Percentiles rank a stretch among this genome's conserved stretches.
phyloP scores from a whole-genome alignment of 2,888 invertebrate genomes.

The Aleiodes testaceus region DNA sequence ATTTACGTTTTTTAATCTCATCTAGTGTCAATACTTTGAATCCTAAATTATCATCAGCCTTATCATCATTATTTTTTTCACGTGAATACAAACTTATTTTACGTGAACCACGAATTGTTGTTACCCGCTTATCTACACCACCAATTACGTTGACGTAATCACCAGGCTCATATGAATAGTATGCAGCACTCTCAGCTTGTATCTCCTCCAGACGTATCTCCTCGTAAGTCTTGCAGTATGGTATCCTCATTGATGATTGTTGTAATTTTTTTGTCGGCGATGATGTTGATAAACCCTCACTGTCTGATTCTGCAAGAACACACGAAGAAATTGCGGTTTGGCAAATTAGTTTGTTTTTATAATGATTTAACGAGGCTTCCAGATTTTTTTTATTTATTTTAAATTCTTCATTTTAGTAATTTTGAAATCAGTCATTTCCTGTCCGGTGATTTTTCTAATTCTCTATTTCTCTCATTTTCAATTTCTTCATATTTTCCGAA shows the following conservation, averaged over 20 bases:
- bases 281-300: constrained; percentile 78
- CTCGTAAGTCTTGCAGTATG: constrained; percentile 78
- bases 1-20: constrained; percentile 70
- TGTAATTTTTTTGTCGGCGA: constrained; percentile 74
- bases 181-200: constrained; percentile 83
- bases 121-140: constrained; percentile 64
- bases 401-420: constrained; percentile 37
- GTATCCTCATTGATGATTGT: constrained; percentile 73
- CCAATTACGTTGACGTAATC: constrained; percentile 53
- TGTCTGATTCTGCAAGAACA: constrained; percentile 87
- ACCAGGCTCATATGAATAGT: constrained; percentile 78
- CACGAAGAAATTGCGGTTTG: constrained; percentile 61
- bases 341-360: constrained; percentile 9
- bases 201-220: constrained; percentile 81
- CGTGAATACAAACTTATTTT: constrained; percentile 51
- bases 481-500: constrained; percentile 2
- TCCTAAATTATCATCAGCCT: constrained; percentile 57
- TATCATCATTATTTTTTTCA: constrained; percentile 27
- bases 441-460: constrained; percentile 37
- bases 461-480: constrained; percentile 39
- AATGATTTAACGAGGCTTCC: no score
- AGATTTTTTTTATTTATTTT: constrained; percentile 36
- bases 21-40: constrained; percentile 76
- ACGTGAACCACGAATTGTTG: constrained; percentile 49
- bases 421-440: constrained; percentile 39